Conservation (phyloP, 2,797 vertebrate genomes). For the Lates japonicus region DNA sequence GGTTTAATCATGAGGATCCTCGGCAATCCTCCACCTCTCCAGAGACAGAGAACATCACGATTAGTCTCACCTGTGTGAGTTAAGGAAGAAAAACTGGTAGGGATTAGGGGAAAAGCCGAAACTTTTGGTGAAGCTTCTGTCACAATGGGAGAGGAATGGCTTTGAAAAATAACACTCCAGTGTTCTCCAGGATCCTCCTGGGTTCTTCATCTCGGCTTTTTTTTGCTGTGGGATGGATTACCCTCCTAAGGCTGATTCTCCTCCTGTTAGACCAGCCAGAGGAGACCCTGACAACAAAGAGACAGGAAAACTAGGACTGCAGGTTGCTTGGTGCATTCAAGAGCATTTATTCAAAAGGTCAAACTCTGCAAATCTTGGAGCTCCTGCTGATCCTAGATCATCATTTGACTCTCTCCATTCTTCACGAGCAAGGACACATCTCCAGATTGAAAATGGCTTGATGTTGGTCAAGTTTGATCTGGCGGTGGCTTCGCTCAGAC, state of each 20-base stretch:
- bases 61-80: slow-evolving; percentile 70
- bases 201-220: slow-evolving; percentile 54
- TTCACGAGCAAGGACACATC: slow-evolving; percentile 48
- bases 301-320: slow-evolving; percentile 41
- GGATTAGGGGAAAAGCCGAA: slow-evolving; percentile 33
- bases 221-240: slow-evolving; percentile 83
- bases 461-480: slow-evolving; percentile 95
- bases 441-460: slow-evolving; percentile 90
- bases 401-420: slow-evolving; percentile 26
- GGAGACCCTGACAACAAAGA: slow-evolving; percentile 49
- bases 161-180: slow-evolving; percentile 70
- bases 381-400: slow-evolving; percentile 15
- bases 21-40: slow-evolving; percentile 77
- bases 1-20: slow-evolving; percentile 92
- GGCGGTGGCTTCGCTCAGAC: slow-evolving; percentile 94
- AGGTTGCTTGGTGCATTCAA: slow-evolving; percentile 35
- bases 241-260: slow-evolving; percentile 73
- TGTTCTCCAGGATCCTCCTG: slow-evolving; percentile 39
- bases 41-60: slow-evolving; percentile 67
- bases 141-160: slow-evolving; percentile 74
- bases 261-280: slow-evolving; percentile 61
- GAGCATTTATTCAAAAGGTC: slow-evolving; percentile 17
- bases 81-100: slow-evolving; percentile 31
- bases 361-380: slow-evolving; percentile 31
- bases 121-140: slow-evolving; percentile 39